Percentiles rank a stretch among this genome's conserved stretches.
Evolutionary conservation across 2,113 vertebrate genomes (phyloP).

Genomic region (Macrotus californicus): DNA sequence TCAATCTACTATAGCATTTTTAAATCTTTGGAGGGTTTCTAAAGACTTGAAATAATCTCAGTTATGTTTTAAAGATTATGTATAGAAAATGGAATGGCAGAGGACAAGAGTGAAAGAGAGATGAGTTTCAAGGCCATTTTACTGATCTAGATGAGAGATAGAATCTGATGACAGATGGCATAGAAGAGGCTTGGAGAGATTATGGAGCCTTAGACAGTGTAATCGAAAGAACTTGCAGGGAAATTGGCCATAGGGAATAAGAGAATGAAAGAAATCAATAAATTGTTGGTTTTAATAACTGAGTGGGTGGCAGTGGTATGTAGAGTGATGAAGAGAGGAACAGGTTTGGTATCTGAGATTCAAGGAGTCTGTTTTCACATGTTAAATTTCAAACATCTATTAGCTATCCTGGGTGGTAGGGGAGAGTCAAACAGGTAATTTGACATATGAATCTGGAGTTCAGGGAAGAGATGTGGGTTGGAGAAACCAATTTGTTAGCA

Average conservation of each 20-base stretch:
- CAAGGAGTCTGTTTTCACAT: background rate
- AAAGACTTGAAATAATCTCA: background rate
- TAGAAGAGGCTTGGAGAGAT: background rate
- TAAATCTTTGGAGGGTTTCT: background rate
- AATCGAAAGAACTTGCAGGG: background rate
- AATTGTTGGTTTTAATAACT: background rate
- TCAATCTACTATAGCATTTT: background rate
- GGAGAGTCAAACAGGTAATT: background rate
- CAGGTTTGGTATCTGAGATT: background rate
- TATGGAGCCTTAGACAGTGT: background rate
- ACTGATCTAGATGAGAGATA: background rate
- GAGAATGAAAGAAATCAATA: background rate
- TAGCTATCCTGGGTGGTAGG: background rate
- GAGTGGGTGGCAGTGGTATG: background rate
- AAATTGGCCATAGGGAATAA: background rate
- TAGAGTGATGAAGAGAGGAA: background rate
- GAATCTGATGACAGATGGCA: background rate
- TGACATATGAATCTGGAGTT: background rate
- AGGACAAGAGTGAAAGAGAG: background rate
- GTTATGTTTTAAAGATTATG: background rate
- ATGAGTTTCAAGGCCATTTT: background rate
- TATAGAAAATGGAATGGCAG: background rate
- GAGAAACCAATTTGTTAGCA: background rate
- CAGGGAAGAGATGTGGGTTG: background rate
- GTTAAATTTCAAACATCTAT: background rate